Evolutionary conservation across 2,113 vertebrate genomes (phyloP).

Genomic region (Cygnus atratus): DNA sequence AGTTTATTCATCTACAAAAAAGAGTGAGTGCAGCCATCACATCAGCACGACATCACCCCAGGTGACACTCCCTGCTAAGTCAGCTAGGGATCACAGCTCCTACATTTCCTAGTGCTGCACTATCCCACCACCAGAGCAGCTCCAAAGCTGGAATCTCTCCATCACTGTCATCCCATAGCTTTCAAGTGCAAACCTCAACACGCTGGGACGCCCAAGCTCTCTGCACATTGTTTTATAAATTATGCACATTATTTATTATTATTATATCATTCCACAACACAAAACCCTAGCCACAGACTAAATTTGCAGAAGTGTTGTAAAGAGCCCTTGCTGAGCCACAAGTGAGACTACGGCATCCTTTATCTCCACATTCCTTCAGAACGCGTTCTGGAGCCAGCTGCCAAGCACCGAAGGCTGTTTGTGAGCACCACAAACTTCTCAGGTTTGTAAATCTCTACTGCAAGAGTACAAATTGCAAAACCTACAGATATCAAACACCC

Average conservation of each 20-base stretch:
- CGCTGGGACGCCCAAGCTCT: neutral
- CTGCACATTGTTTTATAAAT: too few relatives aligned
- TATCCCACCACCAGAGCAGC: neutral
- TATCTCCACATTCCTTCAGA: neutral
- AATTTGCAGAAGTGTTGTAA: neutral
- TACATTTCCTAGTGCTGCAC: neutral
- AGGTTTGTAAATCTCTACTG: conserved; percentile 62
- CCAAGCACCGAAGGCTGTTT: neutral
- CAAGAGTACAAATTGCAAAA: neutral
- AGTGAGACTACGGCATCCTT: neutral
- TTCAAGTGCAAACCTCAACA: neutral
- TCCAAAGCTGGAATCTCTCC: neutral
- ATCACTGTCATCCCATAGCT: neutral
- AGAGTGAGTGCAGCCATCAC: neutral
- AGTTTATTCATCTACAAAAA: too few relatives aligned
- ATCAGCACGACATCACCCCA: neutral
- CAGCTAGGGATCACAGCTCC: neutral
- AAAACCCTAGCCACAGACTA: neutral
- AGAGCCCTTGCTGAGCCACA: neutral
- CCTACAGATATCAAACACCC: conserved; percentile 8
- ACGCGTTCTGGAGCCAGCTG: neutral
- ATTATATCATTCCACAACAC: neutral
- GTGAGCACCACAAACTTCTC: neutral
- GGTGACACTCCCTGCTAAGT: neutral
- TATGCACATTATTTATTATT: too few relatives aligned